Evolutionary conservation across 2,888 invertebrate genomes (phyloP), one percentile per base, ranked within the genome.

Genomic region (Caenorhabditis angaria): DNA sequence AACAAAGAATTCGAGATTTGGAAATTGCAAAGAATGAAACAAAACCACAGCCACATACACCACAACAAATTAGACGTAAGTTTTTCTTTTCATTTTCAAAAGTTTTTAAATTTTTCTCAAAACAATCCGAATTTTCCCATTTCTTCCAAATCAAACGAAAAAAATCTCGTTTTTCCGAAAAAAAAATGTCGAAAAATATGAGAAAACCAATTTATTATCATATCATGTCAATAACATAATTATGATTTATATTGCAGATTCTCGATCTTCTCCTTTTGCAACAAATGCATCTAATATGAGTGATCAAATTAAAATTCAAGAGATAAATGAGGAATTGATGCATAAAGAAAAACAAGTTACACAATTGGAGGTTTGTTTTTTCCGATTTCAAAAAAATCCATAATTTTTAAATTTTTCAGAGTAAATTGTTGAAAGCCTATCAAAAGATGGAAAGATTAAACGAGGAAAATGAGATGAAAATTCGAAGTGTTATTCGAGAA

Each of bases 381-480:
- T 14, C 4, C 6, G 8, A 29, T 41, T 10, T 35, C 41, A 6
- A 6, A 20, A 24, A 56, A 28, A 10, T 32, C 29, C 20, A 10
- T 8, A 56, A 12, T 6, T 6, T 5, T 10, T 6, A 35, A 51
- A 6, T 6, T 27, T 41, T 60, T 60, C 58, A 60, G 51, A 29
- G 61, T 20, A 74, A 74, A 32, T 50, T 74, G 47, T 50, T 74
- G 27, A 74, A 74, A 58, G 69, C 74, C 12, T 74, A 74, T 58
- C 64, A 67, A 20, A 48, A 60, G 53, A 66, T 69, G 14, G 69
- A 74, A 32, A 58, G 60, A 50, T 59, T 61, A 18, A 63, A 63
- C 28, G 74, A 74, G n/a, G 74, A 74, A 0, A 62, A 66, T n/a
- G 64, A 74, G 5, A 55, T 32, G 14, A 69, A 64, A 29, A 60